Conservation (phyloP, 2,888 invertebrate genomes). For the Lomographa bimaculata region DNA sequence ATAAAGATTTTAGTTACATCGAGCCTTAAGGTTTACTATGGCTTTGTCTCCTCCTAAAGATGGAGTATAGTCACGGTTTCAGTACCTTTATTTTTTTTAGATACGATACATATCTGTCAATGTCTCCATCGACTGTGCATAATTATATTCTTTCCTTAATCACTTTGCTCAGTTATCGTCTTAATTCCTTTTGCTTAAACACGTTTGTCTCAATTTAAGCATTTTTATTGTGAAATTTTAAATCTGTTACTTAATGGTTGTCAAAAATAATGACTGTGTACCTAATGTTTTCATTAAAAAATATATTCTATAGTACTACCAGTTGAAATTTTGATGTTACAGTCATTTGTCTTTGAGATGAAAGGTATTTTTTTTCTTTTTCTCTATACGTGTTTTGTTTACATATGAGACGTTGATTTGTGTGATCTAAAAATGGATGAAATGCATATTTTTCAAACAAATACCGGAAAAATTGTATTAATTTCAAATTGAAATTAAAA, state of each 20-base stretch:
- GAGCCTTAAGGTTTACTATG: too few species aligned
- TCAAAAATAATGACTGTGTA: conserved; percentile 51
- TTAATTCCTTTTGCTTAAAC: conserved; percentile 15
- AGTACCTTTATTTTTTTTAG: background rate
- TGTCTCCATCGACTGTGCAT: conserved; percentile 2
- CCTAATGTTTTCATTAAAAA: conserved; percentile 57
- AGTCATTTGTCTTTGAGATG: conserved; percentile 58
- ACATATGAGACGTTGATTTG: conserved; percentile 24
- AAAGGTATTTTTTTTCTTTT: conserved; percentile 45
- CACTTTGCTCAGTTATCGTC: conserved; percentile 22
- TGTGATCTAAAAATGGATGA: conserved; percentile 12
- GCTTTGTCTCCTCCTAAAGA: too few species aligned
- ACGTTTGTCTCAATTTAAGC: conserved; percentile 20
- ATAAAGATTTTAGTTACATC: too few species aligned
- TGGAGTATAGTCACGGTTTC: too few species aligned
- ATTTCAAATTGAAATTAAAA: too few species aligned
- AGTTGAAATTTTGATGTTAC: conserved; percentile 57
- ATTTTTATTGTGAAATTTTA: conserved; percentile 44
- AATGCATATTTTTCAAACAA: too few species aligned
- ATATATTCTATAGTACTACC: conserved; percentile 48
- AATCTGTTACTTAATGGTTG: conserved; percentile 64
- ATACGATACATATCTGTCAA: background rate
- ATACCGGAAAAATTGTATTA: too few species aligned
- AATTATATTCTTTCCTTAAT: conserved; percentile 2
- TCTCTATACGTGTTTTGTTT: conserved; percentile 32